Percentiles rank a stretch among this genome's conserved stretches.
These are phyloP conservation scores for Molanna angustata DNA, from an alignment of 2,888 invertebrate genomes.

Conservation along the genomic window DNA sequence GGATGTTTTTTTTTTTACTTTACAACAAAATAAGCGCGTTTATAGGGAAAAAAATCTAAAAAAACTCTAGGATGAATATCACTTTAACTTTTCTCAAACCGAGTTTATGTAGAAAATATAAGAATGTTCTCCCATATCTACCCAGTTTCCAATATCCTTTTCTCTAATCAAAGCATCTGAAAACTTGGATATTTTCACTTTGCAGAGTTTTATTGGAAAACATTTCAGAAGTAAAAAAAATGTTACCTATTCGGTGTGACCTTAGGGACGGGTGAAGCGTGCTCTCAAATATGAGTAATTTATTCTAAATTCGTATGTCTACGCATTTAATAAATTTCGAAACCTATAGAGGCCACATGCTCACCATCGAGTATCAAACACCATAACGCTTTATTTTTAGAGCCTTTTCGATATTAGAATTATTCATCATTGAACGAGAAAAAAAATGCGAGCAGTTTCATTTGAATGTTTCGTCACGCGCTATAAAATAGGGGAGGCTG, in stretches of 20 bases:
- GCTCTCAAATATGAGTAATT: constrained; percentile 3
- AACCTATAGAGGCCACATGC: neutral
- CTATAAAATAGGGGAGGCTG: constrained; percentile 11
- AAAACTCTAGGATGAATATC: no score
- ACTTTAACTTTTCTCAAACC: no score
- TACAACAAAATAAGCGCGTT: no score
- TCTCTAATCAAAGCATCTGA: no score
- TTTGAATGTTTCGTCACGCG: constrained; percentile 25
- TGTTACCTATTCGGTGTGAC: constrained; percentile 1
- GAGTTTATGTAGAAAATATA: no score
- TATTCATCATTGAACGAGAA: neutral
- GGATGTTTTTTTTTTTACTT: no score
- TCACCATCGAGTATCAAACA: neutral
- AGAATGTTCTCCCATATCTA: no score
- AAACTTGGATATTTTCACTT: no score
- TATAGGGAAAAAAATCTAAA: no score
- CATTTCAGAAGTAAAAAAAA: neutral
- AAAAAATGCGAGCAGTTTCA: constrained; percentile 19
- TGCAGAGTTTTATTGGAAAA: no score
- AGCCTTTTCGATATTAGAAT: constrained; percentile 17
- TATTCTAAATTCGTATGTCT: constrained; percentile 2
- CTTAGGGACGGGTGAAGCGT: neutral
- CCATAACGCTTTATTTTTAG: neutral
- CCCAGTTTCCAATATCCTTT: no score
- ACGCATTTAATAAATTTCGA: neutral